Percentiles rank a stretch among this genome's conserved stretches.
Conservation (phyloP, 2,797 vertebrate genomes). For the Tragelaphus oryx region DNA sequence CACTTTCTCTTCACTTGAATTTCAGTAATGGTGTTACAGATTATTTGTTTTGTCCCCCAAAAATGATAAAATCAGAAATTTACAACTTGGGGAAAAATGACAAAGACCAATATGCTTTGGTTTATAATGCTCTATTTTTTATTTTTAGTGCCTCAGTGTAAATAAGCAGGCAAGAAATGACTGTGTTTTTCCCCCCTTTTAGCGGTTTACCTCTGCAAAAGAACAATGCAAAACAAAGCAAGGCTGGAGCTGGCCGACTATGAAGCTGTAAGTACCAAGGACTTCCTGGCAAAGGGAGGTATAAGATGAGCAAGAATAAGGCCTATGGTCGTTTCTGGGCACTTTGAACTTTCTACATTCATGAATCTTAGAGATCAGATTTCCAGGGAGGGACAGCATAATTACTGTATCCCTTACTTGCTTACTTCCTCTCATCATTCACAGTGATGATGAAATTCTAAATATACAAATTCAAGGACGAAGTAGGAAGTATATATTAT, state of each 20-base stretch:
- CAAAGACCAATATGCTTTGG: conserved; percentile 17
- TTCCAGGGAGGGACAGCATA: not conserved
- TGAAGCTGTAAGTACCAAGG: conserved; percentile 91
- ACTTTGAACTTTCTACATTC: not conserved
- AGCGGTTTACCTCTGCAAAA: conserved; percentile 99
- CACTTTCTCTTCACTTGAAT: not conserved
- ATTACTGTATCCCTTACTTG: not conserved
- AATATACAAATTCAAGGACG: not conserved
- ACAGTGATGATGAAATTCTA: not conserved
- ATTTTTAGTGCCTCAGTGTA: conserved; percentile 37
- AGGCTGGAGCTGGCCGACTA: conserved; percentile 97
- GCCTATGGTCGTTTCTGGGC: not conserved
- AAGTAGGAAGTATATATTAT: not conserved
- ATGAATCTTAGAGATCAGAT: not conserved
- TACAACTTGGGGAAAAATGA: not conserved
- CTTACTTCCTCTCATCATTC: not conserved
- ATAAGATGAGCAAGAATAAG: not conserved
- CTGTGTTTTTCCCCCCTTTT: conserved; percentile 65
- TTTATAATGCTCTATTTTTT: conserved; percentile 19
- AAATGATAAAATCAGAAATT: not conserved
- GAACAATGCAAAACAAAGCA: conserved; percentile 99
- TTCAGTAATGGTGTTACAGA: not conserved
- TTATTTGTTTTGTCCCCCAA: not conserved
- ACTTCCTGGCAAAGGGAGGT: not conserved
- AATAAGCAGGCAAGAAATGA: conserved; percentile 55